Evolutionary conservation across 1,140 invertebrate genomes (phyloP).

Genomic region (Vollenhovia emeryi): DNA sequence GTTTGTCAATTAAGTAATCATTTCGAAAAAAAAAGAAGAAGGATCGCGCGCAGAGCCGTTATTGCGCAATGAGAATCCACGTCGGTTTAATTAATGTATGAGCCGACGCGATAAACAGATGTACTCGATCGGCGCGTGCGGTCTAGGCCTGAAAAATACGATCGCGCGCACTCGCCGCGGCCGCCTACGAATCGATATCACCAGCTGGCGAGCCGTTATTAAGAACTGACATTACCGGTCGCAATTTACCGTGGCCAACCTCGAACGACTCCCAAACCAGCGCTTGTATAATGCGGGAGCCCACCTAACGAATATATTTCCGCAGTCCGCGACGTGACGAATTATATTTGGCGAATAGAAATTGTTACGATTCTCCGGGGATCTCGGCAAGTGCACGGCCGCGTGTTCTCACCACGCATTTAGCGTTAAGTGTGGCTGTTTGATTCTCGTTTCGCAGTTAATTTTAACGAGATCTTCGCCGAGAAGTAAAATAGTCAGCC

Average conservation of each 20-base stretch:
- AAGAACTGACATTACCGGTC: constrained; percentile 54
- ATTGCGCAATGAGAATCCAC: neutral
- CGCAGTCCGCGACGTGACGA: constrained; percentile 47
- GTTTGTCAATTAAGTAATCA: neutral
- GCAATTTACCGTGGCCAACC: constrained; percentile 57
- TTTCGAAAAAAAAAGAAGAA: neutral
- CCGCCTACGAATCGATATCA: constrained; percentile 28
- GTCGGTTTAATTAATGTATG: constrained; percentile 38
- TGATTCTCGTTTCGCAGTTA: constrained; percentile 34
- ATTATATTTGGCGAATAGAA: constrained; percentile 57
- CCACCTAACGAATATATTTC: constrained; percentile 49
- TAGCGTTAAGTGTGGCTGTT: neutral
- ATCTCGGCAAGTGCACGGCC: neutral
- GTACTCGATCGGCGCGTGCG: constrained; percentile 32
- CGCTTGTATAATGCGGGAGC: constrained; percentile 38
- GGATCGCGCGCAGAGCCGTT: neutral
- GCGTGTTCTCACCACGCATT: constrained; percentile 8
- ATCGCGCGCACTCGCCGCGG: constrained; percentile 14
- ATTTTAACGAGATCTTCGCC: neutral
- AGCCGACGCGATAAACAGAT: constrained; percentile 30
- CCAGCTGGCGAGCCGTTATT: constrained; percentile 42
- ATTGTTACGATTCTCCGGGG: constrained; percentile 42
- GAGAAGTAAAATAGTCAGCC: neutral
- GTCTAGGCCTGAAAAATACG: constrained; percentile 39
- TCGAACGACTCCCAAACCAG: constrained; percentile 54